These are phyloP conservation scores for Caretta caretta DNA, from an alignment of 2,113 vertebrate species.

Conservation along the genomic window DNA sequence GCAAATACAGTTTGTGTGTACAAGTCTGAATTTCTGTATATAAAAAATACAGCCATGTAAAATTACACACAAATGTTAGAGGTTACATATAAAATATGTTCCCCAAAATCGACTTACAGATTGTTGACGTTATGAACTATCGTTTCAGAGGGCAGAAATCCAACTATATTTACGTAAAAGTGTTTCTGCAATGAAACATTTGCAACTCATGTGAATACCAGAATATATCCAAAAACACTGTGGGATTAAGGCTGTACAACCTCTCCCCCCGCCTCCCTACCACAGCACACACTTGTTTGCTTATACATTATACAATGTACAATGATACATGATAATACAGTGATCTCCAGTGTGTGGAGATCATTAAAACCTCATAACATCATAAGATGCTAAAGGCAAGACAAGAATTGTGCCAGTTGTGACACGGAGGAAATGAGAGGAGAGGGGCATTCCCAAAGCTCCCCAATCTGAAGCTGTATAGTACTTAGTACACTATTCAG, in stretches of 20 bases:
- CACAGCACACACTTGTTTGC: neutral
- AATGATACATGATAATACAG: too few relatives aligned
- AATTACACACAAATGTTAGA: neutral
- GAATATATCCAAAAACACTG: neutral
- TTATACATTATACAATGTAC: neutral
- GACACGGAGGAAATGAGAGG: slow-evolving; percentile 23
- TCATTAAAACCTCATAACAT: neutral
- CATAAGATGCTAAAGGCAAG: slow-evolving; percentile 5
- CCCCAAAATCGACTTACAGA: neutral
- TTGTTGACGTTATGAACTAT: neutral
- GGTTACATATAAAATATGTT: neutral
- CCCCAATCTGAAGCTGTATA: neutral
- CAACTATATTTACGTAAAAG: neutral
- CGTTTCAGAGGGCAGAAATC: neutral
- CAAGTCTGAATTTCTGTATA: neutral
- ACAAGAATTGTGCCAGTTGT: neutral
- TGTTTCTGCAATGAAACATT: neutral
- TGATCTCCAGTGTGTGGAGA: neutral
- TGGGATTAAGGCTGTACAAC: neutral
- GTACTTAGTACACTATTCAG: too few relatives aligned
- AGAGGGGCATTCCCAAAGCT: neutral
- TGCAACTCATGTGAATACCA: neutral
- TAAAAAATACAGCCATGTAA: neutral
- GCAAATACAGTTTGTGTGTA: neutral
- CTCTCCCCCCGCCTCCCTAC: too few relatives aligned